phyloP scores from a whole-genome alignment of 2,797 vertebrate genomes.

The Fundulus diaphanus region DNA sequence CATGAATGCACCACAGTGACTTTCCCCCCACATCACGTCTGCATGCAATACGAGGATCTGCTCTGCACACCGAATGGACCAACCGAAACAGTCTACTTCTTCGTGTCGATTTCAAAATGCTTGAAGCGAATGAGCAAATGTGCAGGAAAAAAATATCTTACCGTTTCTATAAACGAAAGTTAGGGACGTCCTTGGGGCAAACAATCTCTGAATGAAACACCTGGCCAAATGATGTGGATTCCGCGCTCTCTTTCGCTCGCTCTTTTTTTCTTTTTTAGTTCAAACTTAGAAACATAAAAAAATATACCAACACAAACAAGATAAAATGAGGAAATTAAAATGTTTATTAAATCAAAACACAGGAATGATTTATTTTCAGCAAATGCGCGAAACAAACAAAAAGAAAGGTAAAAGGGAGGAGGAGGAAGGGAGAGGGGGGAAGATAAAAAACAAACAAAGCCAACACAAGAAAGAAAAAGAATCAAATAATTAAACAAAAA shows the following conservation, averaged over 20 bases:
- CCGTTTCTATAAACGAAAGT: constrained; percentile 86
- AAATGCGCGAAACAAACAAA: constrained; percentile 78
- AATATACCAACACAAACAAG: constrained; percentile 81
- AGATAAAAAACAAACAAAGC: constrained; percentile 67
- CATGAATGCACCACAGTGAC: constrained; percentile 68
- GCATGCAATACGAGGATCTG: constrained; percentile 64
- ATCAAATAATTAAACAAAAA: constrained; percentile 85
- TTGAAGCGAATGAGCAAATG: constrained; percentile 72
- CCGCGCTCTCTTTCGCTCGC: constrained; percentile 8
- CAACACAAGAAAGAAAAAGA: constrained; percentile 82
- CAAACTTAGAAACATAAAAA: constrained; percentile 82
- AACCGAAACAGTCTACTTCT: constrained; percentile 24
- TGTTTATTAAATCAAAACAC: constrained; percentile 85
- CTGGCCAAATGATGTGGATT: constrained; percentile 68
- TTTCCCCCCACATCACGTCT: constrained; percentile 46
- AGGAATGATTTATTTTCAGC: constrained; percentile 76
- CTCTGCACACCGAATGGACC: constrained; percentile 40
- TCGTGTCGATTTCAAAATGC: constrained; percentile 43
- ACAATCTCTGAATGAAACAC: constrained; percentile 82
- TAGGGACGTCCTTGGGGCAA: constrained; percentile 82
- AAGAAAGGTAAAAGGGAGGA: constrained; percentile 75
- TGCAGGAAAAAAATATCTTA: constrained; percentile 81
- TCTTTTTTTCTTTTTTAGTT: constrained; percentile 72
- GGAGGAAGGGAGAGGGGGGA: constrained; percentile 1
- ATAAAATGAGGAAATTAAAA: constrained; percentile 83